A percentile compares a stretch with the other conserved stretches of the same genome.
Conservation (phyloP, 2,888 invertebrate genomes). For the Eulithis prunata region DNA sequence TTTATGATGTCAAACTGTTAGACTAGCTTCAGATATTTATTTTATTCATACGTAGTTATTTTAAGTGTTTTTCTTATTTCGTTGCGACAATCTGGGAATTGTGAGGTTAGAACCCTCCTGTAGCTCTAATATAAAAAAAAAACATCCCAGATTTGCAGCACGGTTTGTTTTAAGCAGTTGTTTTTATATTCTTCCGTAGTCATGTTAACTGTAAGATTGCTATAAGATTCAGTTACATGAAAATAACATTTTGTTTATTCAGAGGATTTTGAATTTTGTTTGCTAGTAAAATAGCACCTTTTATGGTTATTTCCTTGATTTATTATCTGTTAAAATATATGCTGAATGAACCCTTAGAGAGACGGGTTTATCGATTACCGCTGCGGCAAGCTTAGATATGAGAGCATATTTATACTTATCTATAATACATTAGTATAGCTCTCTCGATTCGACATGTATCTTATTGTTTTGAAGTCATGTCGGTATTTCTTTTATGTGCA, state of each 20-base stretch:
- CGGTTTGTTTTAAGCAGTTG: conserved; percentile 38
- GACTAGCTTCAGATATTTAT: conserved; percentile 55
- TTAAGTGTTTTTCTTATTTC: conserved; percentile 59
- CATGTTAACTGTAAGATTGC: conserved; percentile 23
- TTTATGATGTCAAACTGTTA: conserved; percentile 42
- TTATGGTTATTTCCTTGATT: conserved; percentile 32
- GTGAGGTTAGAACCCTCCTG: conserved; percentile 20
- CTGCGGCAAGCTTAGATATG: conserved; percentile 34
- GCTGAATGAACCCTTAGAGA: conserved; percentile 6
- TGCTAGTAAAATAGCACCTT: conserved; percentile 35
- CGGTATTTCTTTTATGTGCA: conserved; percentile 81
- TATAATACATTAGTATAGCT: conserved; percentile 31
- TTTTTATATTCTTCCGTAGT: conserved; percentile 42
- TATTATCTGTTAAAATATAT: conserved; percentile 28
- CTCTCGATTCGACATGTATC: conserved; percentile 34
- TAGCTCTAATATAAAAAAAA: conserved; percentile 53
- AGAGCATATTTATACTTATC: conserved; percentile 32
- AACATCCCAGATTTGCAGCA: conserved; percentile 55
- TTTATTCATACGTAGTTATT: conserved; percentile 62
- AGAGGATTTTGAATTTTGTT: conserved; percentile 28
- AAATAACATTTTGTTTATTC: conserved; percentile 20
- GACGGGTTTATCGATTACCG: conserved; percentile 9
- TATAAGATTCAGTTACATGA: conserved; percentile 23
- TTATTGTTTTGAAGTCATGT: conserved; percentile 54
- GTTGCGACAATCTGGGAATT: conserved; percentile 42